phyloP scores from a whole-genome alignment of 2,113 vertebrate genomes.

The Paratilapia polleni region DNA sequence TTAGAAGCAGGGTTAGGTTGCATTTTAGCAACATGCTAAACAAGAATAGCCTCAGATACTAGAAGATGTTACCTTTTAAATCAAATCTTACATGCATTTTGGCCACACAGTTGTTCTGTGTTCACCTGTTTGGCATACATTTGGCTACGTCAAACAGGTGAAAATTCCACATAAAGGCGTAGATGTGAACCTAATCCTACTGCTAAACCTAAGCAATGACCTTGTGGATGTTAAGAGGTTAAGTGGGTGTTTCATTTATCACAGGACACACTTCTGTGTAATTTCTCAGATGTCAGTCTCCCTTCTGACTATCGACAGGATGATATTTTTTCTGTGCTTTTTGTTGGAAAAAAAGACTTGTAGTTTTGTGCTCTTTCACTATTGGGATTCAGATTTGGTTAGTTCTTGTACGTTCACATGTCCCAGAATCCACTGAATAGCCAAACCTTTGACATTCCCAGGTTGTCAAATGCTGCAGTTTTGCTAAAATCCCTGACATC shows the following conservation, averaged over 20 bases:
- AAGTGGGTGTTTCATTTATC: not conserved
- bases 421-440: no score
- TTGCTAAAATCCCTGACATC: no score
- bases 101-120: not conserved
- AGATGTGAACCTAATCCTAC: not conserved
- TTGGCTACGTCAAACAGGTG: not conserved
- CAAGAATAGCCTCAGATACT: not conserved
- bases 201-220: no score
- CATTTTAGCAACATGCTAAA: not conserved
- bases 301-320: not conserved
- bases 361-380: not conserved
- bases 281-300: not conserved
- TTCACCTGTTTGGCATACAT: not conserved
- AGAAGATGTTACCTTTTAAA: not conserved
- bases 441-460: no score
- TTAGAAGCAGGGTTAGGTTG: not conserved
- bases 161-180: not conserved
- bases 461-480: no score
- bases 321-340: not conserved
- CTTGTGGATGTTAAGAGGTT: no score
- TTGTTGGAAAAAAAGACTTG: not conserved
- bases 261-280: not conserved
- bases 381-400: no score
- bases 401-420: not conserved
- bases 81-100: not conserved